Evolutionary conservation across 2,888 invertebrate genomes (phyloP).

Genomic region (Tenthredo notha): DNA sequence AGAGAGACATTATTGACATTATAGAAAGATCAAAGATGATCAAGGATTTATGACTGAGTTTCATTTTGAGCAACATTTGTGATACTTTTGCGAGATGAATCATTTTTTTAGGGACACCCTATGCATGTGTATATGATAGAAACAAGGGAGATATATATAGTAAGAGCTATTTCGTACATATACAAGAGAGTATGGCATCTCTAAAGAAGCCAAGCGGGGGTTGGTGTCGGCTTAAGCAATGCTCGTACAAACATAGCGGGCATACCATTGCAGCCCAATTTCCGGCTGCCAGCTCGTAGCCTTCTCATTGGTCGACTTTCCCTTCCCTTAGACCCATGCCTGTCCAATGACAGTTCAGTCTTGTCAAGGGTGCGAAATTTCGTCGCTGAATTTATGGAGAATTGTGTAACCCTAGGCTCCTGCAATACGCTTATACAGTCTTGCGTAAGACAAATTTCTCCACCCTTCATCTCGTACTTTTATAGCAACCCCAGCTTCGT

Average conservation of each 20-base stretch:
- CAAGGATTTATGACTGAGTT: not conserved
- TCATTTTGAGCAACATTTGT: not conserved
- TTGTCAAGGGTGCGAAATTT: slow-evolving; percentile 34
- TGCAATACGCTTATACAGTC: not conserved
- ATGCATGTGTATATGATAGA: not conserved
- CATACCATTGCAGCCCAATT: slow-evolving; percentile 65
- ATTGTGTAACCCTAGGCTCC: not conserved
- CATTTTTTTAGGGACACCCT: not conserved
- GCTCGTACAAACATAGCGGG: slow-evolving; percentile 51
- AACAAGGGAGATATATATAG: not conserved
- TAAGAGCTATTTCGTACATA: not conserved
- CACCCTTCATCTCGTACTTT: not conserved
- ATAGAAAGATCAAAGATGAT: not conserved
- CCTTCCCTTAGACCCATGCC: slow-evolving; percentile 9
- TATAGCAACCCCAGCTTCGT: not conserved
- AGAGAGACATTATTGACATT: not conserved
- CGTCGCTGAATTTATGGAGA: slow-evolving; percentile 14
- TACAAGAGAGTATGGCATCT: slow-evolving; percentile 30
- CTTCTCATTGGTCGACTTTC: slow-evolving; percentile 24
- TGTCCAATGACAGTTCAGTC: slow-evolving; percentile 30
- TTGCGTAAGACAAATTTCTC: slow-evolving; percentile 6
- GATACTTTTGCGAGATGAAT: not conserved
- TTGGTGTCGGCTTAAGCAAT: slow-evolving; percentile 35
- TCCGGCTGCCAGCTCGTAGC: slow-evolving; percentile 34
- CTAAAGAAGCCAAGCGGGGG: not conserved